Evolutionary conservation across 2,888 invertebrate genomes (phyloP).

Genomic region (Heliothis peltigera): DNA sequence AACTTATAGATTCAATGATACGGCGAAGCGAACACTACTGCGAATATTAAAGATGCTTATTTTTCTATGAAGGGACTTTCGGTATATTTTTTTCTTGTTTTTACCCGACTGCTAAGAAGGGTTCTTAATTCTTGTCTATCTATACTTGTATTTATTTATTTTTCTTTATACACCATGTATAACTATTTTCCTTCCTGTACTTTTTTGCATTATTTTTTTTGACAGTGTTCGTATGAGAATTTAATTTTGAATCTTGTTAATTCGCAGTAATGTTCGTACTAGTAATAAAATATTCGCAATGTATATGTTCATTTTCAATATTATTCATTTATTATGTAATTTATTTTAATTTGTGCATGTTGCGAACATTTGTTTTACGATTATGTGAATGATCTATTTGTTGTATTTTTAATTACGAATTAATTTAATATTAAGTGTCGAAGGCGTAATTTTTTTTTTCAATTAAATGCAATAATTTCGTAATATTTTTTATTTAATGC

Average conservation of each 20-base stretch:
- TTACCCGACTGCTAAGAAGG: too few species aligned
- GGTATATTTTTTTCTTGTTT: too few species aligned
- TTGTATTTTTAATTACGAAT: constrained; percentile 19
- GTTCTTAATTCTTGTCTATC: too few species aligned
- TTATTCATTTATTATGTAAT: too few species aligned
- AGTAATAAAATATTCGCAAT: constrained; percentile 9
- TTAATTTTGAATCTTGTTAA: not conserved
- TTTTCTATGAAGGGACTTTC: too few species aligned
- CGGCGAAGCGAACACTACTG: not conserved
- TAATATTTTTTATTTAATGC: not conserved
- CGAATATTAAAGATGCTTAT: not conserved
- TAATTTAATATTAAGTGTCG: constrained; percentile 8
- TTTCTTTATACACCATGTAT: too few species aligned
- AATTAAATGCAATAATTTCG: too few species aligned
- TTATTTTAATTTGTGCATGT: constrained; percentile 43
- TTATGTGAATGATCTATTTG: constrained; percentile 46
- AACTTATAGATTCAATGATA: not conserved
- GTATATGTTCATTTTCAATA: constrained; percentile 27
- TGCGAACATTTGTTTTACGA: constrained; percentile 20
- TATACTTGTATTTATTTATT: too few species aligned
- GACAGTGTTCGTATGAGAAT: too few species aligned
- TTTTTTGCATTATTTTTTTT: too few species aligned
- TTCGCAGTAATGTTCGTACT: constrained; percentile 9
- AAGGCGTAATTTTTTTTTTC: not conserved
- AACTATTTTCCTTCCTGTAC: too few species aligned